Evolutionary conservation across 2,113 vertebrate species (phyloP).

Genomic region (Daboia siamensis): DNA sequence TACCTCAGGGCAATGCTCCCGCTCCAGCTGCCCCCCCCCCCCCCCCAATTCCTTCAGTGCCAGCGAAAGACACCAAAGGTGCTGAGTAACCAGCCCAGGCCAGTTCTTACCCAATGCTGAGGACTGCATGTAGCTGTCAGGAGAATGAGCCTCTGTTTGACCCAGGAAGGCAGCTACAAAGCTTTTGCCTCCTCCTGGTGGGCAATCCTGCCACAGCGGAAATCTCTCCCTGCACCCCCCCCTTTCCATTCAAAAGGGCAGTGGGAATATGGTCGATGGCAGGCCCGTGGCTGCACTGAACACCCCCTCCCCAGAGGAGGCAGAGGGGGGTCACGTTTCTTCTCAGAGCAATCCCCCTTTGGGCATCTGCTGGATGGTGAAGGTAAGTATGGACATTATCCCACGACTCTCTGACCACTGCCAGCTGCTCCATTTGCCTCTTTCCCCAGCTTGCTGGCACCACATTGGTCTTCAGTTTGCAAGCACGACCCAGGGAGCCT

Average conservation of each 20-base stretch:
- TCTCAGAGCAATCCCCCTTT: not conserved
- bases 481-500: rapidly evolving
- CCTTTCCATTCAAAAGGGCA: not conserved
- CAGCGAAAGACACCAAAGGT: too few relatives aligned
- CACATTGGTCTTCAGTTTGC: not conserved
- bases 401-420: rapidly evolving
- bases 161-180: not conserved
- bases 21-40: not conserved
- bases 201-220: not conserved
- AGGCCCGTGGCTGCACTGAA: not conserved
- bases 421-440: rapidly evolving
- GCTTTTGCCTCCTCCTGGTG: not conserved
- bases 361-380: not conserved
- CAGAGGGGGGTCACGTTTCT: not conserved
- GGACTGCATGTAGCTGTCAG: not conserved
- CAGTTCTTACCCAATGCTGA: not conserved
- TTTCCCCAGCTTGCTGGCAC: rapidly evolving
- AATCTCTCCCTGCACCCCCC: not conserved
- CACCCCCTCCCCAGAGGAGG: not conserved
- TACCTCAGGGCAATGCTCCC: not conserved
- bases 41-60: not conserved
- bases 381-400: not conserved
- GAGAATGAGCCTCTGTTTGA: not conserved
- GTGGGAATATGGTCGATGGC: not conserved
- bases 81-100: not conserved